Percentiles rank a stretch among this genome's conserved stretches.
Evolutionary conservation across 2,888 invertebrate genomes (phyloP).

Genomic region (Cryptosula pallasiana): DNA sequence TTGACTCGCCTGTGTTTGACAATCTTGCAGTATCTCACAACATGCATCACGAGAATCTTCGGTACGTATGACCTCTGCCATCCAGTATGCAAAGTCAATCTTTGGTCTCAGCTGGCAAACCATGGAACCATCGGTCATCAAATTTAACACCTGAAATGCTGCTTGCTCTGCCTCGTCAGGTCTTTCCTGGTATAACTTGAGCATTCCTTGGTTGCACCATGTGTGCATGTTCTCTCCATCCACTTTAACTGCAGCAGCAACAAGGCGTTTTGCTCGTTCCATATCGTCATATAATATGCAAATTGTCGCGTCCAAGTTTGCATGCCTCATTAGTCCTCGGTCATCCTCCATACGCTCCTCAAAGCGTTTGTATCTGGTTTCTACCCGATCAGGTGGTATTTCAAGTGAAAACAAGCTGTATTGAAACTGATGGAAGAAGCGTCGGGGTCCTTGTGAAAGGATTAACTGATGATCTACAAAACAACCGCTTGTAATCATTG

Average conservation of each 20-base stretch:
- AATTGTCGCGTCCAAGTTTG: slow-evolving; percentile 1
- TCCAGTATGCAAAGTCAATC: slow-evolving; percentile 5
- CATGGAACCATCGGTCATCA: background rate
- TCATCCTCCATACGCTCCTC: background rate
- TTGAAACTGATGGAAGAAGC: background rate
- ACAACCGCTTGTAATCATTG: too few species aligned
- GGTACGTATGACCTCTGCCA: background rate
- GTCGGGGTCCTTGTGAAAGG: background rate
- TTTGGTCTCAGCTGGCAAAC: background rate
- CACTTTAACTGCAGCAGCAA: background rate
- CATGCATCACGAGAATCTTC: background rate
- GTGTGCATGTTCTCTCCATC: background rate
- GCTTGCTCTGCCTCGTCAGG: background rate
- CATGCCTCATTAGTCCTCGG: background rate
- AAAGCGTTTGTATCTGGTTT: background rate
- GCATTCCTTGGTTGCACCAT: slow-evolving; percentile 8
- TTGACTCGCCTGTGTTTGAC: background rate
- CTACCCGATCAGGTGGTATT: background rate
- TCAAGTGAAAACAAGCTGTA: background rate
- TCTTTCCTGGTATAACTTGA: background rate
- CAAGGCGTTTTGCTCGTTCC: background rate
- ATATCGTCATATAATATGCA: background rate
- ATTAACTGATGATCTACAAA: slow-evolving; percentile 3
- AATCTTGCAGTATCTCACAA: background rate
- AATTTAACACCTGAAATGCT: background rate